Percentiles rank a stretch among this genome's conserved stretches.
phyloP scores from a whole-genome alignment of 2,888 invertebrate species.

The Megalurothrips usitatus region DNA sequence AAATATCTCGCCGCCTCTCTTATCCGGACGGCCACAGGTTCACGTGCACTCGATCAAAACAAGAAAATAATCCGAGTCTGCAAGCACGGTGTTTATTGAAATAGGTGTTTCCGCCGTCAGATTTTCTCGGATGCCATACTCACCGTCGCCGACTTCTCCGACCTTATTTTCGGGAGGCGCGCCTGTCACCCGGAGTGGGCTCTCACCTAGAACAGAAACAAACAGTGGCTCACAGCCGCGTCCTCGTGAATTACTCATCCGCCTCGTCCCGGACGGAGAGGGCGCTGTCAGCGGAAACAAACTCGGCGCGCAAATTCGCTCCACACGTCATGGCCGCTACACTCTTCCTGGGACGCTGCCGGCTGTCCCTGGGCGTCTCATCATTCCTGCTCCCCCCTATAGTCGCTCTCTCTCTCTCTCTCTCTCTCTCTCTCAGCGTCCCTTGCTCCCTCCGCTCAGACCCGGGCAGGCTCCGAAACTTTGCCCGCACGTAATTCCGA shows the following conservation, averaged over 20 bases:
- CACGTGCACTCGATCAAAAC: background rate
- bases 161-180: too few relatives aligned
- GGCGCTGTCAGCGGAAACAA: background rate
- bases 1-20: too few relatives aligned
- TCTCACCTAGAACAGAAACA: background rate
- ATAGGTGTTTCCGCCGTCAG: too few relatives aligned
- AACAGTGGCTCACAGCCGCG: background rate
- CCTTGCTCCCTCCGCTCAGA: background rate
- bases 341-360: too few relatives aligned
- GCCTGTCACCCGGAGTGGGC: background rate
- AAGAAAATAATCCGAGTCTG: too few relatives aligned
- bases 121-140: too few relatives aligned
- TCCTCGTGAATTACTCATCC: background rate
- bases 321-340: too few relatives aligned
- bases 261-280: background rate
- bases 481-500: conserved; percentile 6
- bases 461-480: background rate
- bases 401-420: background rate
- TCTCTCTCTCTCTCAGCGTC: background rate
- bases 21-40: background rate
- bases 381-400: background rate
- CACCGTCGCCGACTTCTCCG: too few relatives aligned
- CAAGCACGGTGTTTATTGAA: too few relatives aligned
- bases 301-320: too few relatives aligned
- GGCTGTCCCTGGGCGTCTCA: background rate